These are phyloP conservation scores for Sylvilagus floridanus DNA, from an alignment of 2,797 vertebrate species.

Conservation along the genomic window DNA sequence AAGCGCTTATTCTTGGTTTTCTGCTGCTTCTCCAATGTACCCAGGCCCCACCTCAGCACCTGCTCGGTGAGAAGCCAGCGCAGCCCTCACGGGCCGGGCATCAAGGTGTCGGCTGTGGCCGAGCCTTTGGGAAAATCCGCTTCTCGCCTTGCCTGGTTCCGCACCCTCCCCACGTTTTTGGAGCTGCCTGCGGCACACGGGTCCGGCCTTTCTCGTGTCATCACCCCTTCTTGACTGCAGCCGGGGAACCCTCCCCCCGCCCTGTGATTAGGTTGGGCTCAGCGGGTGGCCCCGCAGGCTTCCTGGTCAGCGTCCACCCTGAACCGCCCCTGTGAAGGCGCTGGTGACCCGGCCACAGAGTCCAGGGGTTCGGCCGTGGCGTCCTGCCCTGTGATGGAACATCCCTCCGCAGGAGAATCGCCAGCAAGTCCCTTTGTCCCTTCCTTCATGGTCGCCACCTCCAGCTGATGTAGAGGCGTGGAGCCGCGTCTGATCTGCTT, in stretches of 20 bases:
- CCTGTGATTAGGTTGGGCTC: not conserved
- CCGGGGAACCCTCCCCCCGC: not conserved
- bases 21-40: not conserved
- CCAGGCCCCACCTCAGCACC: not conserved
- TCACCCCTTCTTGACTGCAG: not conserved
- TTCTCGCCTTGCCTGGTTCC: not conserved
- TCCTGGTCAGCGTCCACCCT: not conserved
- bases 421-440: not conserved
- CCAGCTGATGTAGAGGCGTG: fast-evolving
- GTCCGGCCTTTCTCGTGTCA: not conserved
- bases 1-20: not conserved
- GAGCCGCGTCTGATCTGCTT: not conserved
- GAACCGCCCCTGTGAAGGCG: not conserved
- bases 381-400: too few relatives aligned
- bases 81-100: not conserved
- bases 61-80: not conserved
- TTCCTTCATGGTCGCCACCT: fast-evolving
- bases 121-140: not conserved
- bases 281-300: fast-evolving
- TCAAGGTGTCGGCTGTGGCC: not conserved
- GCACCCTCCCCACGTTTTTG: not conserved
- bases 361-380: too few relatives aligned
- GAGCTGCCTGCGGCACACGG: not conserved
- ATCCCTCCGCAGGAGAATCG: not conserved
- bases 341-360: too few relatives aligned